Base-by-base conservation (phyloP, 1,140 invertebrate genomes). In the Pantala flavescens region DNA sequence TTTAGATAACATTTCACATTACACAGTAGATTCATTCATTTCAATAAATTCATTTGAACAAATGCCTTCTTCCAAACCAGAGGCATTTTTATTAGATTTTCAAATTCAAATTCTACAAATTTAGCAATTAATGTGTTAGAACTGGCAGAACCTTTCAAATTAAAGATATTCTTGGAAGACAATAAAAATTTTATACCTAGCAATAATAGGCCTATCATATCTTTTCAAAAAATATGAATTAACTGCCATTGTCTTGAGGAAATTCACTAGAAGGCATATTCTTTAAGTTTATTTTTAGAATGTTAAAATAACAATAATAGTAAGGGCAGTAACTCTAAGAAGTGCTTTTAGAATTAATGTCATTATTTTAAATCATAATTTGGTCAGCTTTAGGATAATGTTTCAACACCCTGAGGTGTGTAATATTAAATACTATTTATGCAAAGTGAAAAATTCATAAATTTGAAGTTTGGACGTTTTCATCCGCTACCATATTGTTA, bases 401-500 rank as follows among this genome's bases (percentile, higher is more conserved):
- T 16, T 63, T 63, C 49, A 63, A 21, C 49, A 63, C 49, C 49
- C 12, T 3, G n/a, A 63, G 49, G 49, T 63, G n/a, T 63, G 2
- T 16, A 19, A 63, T 63, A 19, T 19, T 63, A 63, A 63, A 63
- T 63, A 19, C 49, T 63, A 63, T 16, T 63, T 63, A 63, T 63
- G 49, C 49, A 63, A 63, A 63, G 49, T 63, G 49, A 63, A 63
- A 63, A 63, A 63, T 16, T 63, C 49, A 63, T 63, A 63, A 63
- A 63, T 63, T 63, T 63, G 14, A 63, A 63, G n/a, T 63, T 63
- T 63, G 49, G 49, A 63, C 49, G 49, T 63, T 63, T 63, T 63
- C 49, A 63, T 63, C 49, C 49, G 14, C 49, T 63, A 63, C 28
- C 49, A 63, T 63, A 63, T 63, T 21, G n/a, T 63, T 19, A 63